Evolutionary conservation across 2,113 vertebrate genomes (phyloP).

Genomic region (Haplochromis burtoni): DNA sequence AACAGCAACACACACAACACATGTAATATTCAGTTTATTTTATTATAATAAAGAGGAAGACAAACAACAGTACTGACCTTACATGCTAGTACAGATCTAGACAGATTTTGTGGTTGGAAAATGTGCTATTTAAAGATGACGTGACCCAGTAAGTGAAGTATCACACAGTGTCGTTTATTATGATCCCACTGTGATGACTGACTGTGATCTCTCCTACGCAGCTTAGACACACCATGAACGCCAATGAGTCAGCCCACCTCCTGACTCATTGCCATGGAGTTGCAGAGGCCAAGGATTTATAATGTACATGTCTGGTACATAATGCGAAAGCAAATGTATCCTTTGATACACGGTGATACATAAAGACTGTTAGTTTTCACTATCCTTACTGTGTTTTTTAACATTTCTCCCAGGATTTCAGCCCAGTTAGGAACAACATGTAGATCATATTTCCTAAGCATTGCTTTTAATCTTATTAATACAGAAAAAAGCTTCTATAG

Average conservation of each 20-base stretch:
- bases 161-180: constrained; percentile 27
- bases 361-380: not conserved
- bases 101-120: constrained; percentile 26
- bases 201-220: constrained; percentile 18
- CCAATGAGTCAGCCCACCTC: constrained; percentile 8
- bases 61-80: not conserved
- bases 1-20: not conserved
- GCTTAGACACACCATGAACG: not conserved
- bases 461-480: not conserved
- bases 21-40: not conserved
- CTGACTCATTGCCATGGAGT: not conserved
- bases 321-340: not conserved
- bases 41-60: not conserved
- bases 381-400: not conserved
- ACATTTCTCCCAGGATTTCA: not conserved
- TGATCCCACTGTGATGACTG: constrained; percentile 41
- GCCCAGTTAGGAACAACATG: not conserved
- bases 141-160: constrained; percentile 36
- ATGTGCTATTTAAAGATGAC: constrained; percentile 40
- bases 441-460: not conserved
- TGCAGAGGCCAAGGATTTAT: not conserved
- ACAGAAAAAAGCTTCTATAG: not conserved
- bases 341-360: not conserved
- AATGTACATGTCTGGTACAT: not conserved
- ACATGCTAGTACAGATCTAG: not conserved